Evolutionary conservation across 2,113 vertebrate species (phyloP).

Genomic region (Corvus cornix): DNA sequence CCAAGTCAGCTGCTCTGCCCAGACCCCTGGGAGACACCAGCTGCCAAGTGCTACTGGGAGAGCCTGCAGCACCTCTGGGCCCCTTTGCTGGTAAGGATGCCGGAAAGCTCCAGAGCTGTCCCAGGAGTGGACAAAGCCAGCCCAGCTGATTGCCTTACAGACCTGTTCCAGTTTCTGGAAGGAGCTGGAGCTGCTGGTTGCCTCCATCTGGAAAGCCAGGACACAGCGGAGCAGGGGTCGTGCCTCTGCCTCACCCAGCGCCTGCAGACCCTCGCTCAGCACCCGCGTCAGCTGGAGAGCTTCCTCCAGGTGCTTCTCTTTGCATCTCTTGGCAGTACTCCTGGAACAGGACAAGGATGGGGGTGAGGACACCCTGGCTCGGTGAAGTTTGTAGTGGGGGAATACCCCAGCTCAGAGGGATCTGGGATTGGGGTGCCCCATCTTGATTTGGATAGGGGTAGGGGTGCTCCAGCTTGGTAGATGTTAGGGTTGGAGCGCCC

Average conservation of each 20-base stretch:
- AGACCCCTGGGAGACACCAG: fast-evolving
- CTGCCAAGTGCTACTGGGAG: fast-evolving
- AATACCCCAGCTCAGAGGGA: fast-evolving
- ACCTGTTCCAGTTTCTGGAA: constrained; percentile 89
- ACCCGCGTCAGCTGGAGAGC: constrained; percentile 71
- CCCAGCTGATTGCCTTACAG: fast-evolving
- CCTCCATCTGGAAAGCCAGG: constrained; percentile 80
- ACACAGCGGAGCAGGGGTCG: constrained; percentile 75
- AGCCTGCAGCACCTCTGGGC: background rate
- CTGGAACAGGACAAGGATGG: constrained; percentile 36
- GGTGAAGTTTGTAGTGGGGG: too few relatives aligned
- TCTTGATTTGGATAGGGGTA: background rate
- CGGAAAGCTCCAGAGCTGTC: background rate
- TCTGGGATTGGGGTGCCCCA: too few relatives aligned
- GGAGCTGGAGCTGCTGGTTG: constrained; percentile 72
- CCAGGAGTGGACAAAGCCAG: background rate
- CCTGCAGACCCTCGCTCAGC: constrained; percentile 50
- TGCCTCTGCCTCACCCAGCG: constrained; percentile 20
- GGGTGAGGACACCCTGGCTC: background rate
- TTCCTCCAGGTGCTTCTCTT: constrained; percentile 82
- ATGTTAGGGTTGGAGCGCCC: too few relatives aligned
- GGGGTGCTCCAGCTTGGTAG: background rate
- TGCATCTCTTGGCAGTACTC: constrained; percentile 74
- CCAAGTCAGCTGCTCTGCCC: background rate
- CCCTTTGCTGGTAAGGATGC: background rate